A percentile compares a stretch with the other conserved stretches of the same genome.
phyloP scores from a whole-genome alignment of 2,113 vertebrate genomes.

The Vombatus ursinus region DNA sequence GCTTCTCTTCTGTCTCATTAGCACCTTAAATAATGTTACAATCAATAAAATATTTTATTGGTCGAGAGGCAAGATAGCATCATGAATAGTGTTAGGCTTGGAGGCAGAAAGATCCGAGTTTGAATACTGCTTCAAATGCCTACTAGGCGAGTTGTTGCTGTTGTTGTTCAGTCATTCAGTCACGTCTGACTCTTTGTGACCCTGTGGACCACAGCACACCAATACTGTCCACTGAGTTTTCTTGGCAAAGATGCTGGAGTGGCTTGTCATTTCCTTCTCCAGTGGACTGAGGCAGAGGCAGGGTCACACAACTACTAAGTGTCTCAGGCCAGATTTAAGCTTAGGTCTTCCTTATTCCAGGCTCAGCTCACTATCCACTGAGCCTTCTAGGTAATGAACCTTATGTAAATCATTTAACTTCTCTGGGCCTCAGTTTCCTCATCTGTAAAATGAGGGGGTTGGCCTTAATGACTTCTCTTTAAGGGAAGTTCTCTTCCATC shows the following conservation, averaged over 20 bases:
- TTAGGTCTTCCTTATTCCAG: neutral
- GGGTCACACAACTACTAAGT: neutral
- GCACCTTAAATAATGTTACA: neutral
- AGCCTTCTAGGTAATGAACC: neutral
- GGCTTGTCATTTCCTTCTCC: neutral
- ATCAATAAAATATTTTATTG: neutral
- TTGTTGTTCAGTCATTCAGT: neutral
- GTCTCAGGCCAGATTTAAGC: neutral
- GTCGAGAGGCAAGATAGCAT: neutral
- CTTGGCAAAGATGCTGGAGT: neutral
- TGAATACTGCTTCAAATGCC: neutral
- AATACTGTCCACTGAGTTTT: neutral
- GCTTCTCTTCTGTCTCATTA: neutral
- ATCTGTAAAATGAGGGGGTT: neutral
- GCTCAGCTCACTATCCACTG: neutral
- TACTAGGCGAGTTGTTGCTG: neutral
- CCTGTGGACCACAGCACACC: neutral
- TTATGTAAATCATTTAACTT: neutral
- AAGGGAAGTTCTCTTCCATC: neutral
- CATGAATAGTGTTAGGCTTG: neutral
- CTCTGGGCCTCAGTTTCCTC: neutral
- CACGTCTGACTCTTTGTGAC: neutral
- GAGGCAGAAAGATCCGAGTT: neutral
- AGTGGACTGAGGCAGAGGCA: neutral
- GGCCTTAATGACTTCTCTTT: neutral